These are phyloP conservation scores for Coptodon bakossiorum DNA, from an alignment of 2,113 vertebrate genomes.

Conservation along the genomic window DNA sequence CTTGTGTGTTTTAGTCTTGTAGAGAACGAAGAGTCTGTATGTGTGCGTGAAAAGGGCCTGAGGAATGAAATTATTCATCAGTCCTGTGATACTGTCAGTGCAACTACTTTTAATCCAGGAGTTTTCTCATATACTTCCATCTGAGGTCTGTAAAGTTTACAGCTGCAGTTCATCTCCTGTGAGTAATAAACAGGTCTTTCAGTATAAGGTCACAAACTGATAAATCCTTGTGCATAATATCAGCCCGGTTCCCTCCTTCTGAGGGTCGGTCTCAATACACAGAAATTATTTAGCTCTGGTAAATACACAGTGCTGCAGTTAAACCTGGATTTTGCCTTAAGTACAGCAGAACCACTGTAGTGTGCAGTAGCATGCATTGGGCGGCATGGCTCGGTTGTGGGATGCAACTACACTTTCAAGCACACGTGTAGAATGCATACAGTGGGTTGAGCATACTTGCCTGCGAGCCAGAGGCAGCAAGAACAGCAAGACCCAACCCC, in stretches of 20 bases:
- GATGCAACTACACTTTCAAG: not conserved
- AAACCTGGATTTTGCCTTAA: not conserved
- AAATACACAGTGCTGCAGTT: not conserved
- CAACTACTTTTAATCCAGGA: not conserved
- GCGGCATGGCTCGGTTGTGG: not conserved
- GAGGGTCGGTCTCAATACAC: not conserved
- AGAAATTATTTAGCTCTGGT: not conserved
- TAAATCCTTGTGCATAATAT: conserved; percentile 32
- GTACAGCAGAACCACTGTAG: not conserved
- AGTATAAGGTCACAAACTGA: conserved; percentile 51
- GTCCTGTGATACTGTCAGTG: not conserved
- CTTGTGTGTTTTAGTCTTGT: not conserved
- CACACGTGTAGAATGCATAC: not conserved
- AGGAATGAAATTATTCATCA: not conserved
- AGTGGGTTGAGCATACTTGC: not conserved
- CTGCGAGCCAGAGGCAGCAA: not conserved
- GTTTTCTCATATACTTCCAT: not conserved
- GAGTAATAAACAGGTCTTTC: conserved; percentile 37
- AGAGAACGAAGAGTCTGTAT: not conserved
- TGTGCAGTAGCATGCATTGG: not conserved
- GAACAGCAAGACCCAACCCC: not conserved
- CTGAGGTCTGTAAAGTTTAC: not conserved
- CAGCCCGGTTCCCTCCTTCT: not conserved
- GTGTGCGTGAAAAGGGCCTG: not conserved
- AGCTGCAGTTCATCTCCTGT: not conserved